These are phyloP conservation scores for Mobula hypostoma DNA, from an alignment of 2,113 vertebrate species.

Conservation along the genomic window DNA sequence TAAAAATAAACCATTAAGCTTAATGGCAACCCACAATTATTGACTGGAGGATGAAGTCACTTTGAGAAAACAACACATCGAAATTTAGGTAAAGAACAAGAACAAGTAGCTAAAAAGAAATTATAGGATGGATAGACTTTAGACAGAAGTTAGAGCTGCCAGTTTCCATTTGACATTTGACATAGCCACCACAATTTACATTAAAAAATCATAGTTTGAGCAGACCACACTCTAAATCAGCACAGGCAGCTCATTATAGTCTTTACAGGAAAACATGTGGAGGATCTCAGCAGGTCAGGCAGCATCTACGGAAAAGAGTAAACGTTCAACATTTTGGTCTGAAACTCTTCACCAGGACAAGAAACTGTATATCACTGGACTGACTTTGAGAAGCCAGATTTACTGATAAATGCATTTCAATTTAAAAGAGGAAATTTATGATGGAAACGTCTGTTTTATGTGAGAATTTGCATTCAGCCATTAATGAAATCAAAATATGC, in stretches of 20 bases:
- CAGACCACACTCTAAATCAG: too few species aligned
- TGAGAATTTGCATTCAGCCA: background rate
- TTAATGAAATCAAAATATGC: background rate
- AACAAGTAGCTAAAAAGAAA: background rate
- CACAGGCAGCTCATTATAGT: too few species aligned
- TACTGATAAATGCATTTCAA: background rate
- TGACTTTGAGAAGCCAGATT: background rate
- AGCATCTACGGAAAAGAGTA: too few species aligned
- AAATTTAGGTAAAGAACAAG: background rate
- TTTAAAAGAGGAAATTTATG: background rate
- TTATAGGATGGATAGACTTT: too few species aligned
- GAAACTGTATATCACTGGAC: background rate
- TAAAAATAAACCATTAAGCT: background rate
- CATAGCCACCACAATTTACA: too few species aligned
- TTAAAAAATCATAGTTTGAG: background rate
- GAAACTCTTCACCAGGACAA: too few species aligned
- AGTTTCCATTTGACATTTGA: background rate
- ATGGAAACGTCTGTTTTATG: background rate
- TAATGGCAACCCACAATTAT: background rate
- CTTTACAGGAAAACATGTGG: background rate
- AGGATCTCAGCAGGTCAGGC: too few species aligned
- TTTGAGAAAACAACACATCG: background rate
- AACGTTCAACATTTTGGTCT: too few species aligned
- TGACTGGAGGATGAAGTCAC: background rate
- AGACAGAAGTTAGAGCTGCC: background rate